phyloP scores from a whole-genome alignment of 1,140 invertebrate genomes.

The Hyposmocoma kahamanoa region DNA sequence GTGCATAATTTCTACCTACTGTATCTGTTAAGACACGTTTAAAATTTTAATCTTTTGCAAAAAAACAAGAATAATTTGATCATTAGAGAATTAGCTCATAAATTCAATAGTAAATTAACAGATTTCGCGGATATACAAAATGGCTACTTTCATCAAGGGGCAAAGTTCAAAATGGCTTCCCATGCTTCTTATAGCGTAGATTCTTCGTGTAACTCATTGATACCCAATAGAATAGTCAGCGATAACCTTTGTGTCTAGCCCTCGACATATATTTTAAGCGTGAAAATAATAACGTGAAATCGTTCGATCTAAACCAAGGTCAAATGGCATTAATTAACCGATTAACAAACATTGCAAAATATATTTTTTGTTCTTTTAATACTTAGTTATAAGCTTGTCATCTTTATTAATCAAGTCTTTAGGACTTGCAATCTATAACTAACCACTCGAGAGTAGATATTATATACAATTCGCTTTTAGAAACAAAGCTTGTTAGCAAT shows the following conservation, averaged over 20 bases:
- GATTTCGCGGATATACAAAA: neutral
- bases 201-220: conserved; percentile 17
- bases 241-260: conserved; percentile 57
- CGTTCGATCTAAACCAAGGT: conserved; percentile 51
- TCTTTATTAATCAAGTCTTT: conserved; percentile 1
- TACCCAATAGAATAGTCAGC: conserved; percentile 24
- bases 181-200: neutral
- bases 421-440: too few relatives aligned
- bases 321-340: conserved; percentile 26
- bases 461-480: too few relatives aligned
- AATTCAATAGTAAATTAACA: neutral
- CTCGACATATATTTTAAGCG: conserved; percentile 67
- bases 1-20: too few relatives aligned
- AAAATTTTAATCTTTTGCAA: too few relatives aligned
- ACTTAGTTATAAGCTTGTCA: conserved; percentile 4
- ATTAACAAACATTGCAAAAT: conserved; percentile 25
- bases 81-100: too few relatives aligned
- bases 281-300: conserved; percentile 69
- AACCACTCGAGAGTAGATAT: too few relatives aligned
- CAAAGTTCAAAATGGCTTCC: neutral
- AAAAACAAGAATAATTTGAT: too few relatives aligned
- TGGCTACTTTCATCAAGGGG: neutral
- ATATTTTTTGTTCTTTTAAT: conserved; percentile 1
- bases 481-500: too few relatives aligned
- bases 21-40: too few relatives aligned